These are phyloP conservation scores for Griposia aprilina DNA, from an alignment of 2,888 invertebrate species.

Conservation along the genomic window DNA sequence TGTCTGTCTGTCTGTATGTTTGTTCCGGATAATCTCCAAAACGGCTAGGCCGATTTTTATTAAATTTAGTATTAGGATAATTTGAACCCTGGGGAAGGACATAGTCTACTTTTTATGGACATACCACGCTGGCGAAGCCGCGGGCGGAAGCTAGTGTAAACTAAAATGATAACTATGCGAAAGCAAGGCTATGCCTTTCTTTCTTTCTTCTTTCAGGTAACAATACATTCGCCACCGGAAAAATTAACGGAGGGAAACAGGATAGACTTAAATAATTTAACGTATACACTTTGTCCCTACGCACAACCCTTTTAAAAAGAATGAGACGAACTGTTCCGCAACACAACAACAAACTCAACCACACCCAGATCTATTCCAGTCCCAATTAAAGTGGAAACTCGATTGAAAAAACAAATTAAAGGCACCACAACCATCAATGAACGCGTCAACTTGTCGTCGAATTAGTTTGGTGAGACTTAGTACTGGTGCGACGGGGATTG, in stretches of 20 bases:
- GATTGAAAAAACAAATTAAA: constrained; percentile 58
- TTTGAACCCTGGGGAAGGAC: too few relatives aligned
- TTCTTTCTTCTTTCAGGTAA: too few relatives aligned
- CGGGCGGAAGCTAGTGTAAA: not conserved
- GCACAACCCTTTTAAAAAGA: not conserved
- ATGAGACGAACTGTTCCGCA: constrained; percentile 1
- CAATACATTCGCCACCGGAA: not conserved
- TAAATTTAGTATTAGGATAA: too few relatives aligned
- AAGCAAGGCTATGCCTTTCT: not conserved
- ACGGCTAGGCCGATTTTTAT: too few relatives aligned
- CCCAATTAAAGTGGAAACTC: constrained; percentile 45
- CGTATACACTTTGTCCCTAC: not conserved
- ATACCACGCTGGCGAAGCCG: too few relatives aligned
- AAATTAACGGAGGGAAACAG: not conserved
- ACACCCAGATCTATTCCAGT: constrained; percentile 38
- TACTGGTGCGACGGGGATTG: not conserved
- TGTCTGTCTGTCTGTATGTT: too few relatives aligned
- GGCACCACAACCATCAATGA: constrained; percentile 48
- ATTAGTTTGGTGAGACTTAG: constrained; percentile 44
- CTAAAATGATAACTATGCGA: not conserved
- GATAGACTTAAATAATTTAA: not conserved
- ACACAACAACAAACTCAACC: constrained; percentile 8
- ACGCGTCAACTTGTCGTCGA: constrained; percentile 56
- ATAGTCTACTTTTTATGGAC: too few relatives aligned
- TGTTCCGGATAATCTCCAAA: too few relatives aligned